A percentile compares a stretch with the other conserved stretches of the same genome.
These are phyloP conservation scores for Bagarius yarrelli DNA, from an alignment of 2,113 vertebrate genomes.

Conservation along the genomic window DNA sequence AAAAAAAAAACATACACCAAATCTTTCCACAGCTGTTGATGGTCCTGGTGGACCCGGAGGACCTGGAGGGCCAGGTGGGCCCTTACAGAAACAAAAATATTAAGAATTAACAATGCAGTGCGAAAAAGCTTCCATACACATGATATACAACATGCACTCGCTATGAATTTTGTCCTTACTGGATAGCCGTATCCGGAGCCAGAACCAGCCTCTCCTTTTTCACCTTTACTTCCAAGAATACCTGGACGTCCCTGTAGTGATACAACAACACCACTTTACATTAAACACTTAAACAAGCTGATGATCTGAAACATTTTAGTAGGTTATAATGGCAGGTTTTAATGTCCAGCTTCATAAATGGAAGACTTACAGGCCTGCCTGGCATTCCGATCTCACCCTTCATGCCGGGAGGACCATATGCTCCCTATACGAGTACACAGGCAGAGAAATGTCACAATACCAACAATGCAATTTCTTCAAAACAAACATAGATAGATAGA, in stretches of 20 bases:
- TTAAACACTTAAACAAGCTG: neutral
- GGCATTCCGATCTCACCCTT: constrained; percentile 96
- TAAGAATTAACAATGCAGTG: neutral
- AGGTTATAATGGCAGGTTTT: neutral
- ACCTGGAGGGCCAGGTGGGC: constrained; percentile 70
- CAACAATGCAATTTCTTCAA: neutral
- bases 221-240: constrained; percentile 85
- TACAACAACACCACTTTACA: neutral
- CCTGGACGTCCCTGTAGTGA: constrained; percentile 85
- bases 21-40: constrained; percentile 53
- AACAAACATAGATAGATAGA: too few relatives aligned
- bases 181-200: constrained; percentile 58
- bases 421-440: constrained; percentile 70
- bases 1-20: constrained; percentile 57
- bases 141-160: neutral
- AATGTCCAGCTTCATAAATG: neutral
- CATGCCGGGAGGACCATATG: constrained; percentile 71
- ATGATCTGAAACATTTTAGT: neutral
- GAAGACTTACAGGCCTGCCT: constrained; percentile 84
- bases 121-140: neutral
- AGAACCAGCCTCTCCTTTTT: constrained; percentile 79
- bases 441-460: neutral
- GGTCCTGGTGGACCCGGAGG: constrained; percentile 75
- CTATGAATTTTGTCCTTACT: constrained; percentile 69
- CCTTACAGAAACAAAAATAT: constrained; percentile 58